These are phyloP conservation scores for Indicator maculatus DNA, from an alignment of 2,113 vertebrate species.

Conservation along the genomic window DNA sequence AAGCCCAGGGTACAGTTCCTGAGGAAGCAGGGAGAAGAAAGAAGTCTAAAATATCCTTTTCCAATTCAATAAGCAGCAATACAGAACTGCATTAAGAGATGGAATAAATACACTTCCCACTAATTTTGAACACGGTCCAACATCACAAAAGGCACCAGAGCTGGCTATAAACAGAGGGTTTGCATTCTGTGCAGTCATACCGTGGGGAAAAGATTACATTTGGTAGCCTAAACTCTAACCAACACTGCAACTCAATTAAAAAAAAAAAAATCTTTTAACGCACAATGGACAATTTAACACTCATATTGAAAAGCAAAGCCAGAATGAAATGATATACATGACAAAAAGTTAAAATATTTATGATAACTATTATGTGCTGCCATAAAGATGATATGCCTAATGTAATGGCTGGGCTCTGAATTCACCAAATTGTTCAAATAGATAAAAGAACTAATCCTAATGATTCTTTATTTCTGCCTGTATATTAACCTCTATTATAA, in stretches of 20 bases:
- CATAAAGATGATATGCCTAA: not conserved
- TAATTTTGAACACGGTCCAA: not conserved
- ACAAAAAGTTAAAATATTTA: not conserved
- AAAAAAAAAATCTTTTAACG: not conserved
- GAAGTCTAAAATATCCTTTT: not conserved
- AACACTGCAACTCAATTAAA: not conserved
- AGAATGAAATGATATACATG: not conserved
- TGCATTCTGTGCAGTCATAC: not conserved
- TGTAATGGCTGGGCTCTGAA: slow-evolving; percentile 18
- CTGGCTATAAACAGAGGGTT: not conserved
- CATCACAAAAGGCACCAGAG: not conserved
- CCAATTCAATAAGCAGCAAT: not conserved
- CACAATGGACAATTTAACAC: not conserved
- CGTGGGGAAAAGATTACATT: not conserved
- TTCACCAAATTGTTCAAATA: slow-evolving; percentile 21
- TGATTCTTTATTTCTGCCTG: not conserved
- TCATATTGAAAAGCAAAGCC: not conserved
- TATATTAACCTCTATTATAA: not conserved
- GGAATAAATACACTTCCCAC: not conserved
- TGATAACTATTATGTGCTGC: not conserved
- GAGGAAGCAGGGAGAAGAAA: not conserved
- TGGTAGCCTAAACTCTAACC: not conserved
- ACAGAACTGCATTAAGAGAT: not conserved
- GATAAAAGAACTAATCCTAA: not conserved
- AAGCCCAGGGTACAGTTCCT: not conserved